These are phyloP conservation scores for Stomatorhinus ivindoensis DNA, from an alignment of 2,113 vertebrate species.

Conservation along the genomic window DNA sequence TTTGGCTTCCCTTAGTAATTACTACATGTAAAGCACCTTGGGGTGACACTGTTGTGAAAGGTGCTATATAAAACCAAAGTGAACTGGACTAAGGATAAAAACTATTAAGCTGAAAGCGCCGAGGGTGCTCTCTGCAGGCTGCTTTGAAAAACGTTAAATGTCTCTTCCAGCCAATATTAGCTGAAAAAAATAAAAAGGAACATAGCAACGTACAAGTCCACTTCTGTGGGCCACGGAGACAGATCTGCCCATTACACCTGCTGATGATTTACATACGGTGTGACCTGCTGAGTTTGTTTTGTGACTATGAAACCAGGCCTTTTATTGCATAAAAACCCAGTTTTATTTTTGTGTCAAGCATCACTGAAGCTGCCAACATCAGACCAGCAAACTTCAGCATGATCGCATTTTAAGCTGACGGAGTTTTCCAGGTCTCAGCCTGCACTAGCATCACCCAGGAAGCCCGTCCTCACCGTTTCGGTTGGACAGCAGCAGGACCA, in stretches of 20 bases:
- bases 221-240: not conserved
- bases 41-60: not conserved
- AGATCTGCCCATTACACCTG: not conserved
- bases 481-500: slow-evolving; percentile 89
- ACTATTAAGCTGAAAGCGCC: not conserved
- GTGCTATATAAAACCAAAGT: not conserved
- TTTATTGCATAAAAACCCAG: not conserved
- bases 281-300: not conserved
- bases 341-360: not conserved
- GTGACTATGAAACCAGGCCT: not conserved
- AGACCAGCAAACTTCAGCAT: not conserved
- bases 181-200: not conserved
- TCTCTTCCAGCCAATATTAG: not conserved
- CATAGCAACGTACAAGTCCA: not conserved
- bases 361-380: not conserved
- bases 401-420: not conserved
- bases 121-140: not conserved
- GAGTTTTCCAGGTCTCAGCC: not conserved
- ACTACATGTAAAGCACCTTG: not conserved
- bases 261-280: not conserved
- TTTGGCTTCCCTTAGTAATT: not conserved
- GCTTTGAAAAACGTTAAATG: not conserved
- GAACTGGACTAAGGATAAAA: not conserved
- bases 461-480: slow-evolving; percentile 72
- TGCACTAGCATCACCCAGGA: not conserved